A percentile compares a stretch with the other conserved stretches of the same genome.
Evolutionary conservation across 1,140 invertebrate species (phyloP).

Genomic region (Rhopalosiphum maidis): DNA sequence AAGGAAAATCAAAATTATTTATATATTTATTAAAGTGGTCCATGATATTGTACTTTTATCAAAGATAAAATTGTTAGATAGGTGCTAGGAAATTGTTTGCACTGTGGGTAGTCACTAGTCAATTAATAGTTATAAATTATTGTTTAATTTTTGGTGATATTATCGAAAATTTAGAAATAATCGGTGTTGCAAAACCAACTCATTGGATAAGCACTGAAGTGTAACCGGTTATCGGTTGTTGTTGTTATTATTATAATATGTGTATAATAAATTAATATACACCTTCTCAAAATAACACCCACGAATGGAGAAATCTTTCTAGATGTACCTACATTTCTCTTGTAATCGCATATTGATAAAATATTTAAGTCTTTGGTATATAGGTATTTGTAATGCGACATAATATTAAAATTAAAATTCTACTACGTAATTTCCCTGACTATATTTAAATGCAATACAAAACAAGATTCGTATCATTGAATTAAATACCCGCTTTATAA

Average conservation of each 20-base stretch:
- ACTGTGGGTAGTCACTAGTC: background rate
- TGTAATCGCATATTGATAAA: background rate
- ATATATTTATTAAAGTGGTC: no score
- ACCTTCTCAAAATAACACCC: constrained; percentile 44
- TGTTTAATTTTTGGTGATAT: background rate
- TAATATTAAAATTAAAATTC: background rate
- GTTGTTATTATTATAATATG: background rate
- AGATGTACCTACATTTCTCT: constrained; percentile 19
- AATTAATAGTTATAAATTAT: background rate
- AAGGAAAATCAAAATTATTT: no score
- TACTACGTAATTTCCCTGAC: background rate
- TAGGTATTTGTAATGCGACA: background rate
- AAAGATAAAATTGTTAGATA: no score
- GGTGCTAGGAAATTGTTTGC: background rate
- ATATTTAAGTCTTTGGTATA: background rate
- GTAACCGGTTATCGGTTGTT: constrained; percentile 3
- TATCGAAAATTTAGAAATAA: background rate
- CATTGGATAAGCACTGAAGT: background rate
- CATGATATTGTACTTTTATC: no score
- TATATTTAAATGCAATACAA: background rate
- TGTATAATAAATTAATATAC: background rate
- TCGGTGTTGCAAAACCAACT: background rate
- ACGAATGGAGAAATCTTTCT: constrained; percentile 45
- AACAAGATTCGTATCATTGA: background rate
- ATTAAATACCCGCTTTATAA: background rate